Percentiles rank a stretch among this genome's conserved stretches.
Evolutionary conservation across 2,797 vertebrate genomes (phyloP).

Genomic region (Psittacula derbiana): DNA sequence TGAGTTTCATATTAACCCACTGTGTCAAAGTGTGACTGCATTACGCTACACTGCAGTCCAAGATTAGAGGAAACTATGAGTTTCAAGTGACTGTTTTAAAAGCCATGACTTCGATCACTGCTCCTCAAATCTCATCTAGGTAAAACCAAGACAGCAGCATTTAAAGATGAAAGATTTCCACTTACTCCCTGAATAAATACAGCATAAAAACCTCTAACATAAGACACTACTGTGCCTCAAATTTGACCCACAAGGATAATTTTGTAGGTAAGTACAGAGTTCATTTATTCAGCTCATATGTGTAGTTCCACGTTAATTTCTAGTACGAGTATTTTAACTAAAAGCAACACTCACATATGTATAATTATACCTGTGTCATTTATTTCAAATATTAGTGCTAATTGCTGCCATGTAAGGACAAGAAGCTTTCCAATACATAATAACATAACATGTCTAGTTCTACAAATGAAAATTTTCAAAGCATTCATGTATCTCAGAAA

Average conservation of each 20-base stretch:
- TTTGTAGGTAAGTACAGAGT: not conserved
- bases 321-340: not conserved
- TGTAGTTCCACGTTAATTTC: not conserved
- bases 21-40: fast-evolving
- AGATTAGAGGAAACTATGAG: not conserved
- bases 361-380: not conserved
- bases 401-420: not conserved
- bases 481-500: not conserved
- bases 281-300: not conserved
- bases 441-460: not conserved
- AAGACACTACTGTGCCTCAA: not conserved
- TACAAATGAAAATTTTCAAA: not conserved
- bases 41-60: not conserved
- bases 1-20: not conserved
- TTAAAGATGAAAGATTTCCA: not conserved
- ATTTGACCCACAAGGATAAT: not conserved
- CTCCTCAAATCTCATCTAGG: not conserved
- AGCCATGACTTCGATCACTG: not conserved
- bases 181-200: not conserved
- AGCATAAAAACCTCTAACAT: not conserved
- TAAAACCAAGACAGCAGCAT: not conserved
- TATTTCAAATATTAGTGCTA: not conserved
- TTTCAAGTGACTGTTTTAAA: not conserved
- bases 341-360: not conserved
- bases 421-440: not conserved